Conservation (phyloP, 2,888 invertebrate species). For the Cenopis cana region DNA sequence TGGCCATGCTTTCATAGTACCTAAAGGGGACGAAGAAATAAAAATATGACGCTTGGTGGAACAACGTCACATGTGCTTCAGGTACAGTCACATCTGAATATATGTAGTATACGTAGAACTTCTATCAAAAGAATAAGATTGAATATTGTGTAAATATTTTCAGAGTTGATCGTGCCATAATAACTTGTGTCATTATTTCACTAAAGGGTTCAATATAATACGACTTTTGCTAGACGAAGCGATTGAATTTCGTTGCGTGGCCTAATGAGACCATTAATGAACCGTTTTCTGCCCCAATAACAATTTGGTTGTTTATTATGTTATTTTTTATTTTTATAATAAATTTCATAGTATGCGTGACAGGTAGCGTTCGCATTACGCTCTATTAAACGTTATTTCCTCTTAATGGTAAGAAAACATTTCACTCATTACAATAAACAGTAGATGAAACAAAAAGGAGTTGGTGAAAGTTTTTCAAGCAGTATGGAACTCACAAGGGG, state of each 20-base stretch:
- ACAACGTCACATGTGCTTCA: background rate
- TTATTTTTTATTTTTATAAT: conserved; percentile 17
- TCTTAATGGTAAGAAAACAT: background rate
- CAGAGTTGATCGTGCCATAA: too few relatives aligned
- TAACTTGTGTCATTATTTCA: conserved; percentile 13
- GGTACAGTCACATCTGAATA: background rate
- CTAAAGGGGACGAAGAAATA: conserved; percentile 4
- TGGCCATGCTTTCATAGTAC: conserved; percentile 23
- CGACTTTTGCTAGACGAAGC: conserved; percentile 9
- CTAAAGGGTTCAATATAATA: background rate
- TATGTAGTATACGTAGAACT: background rate
- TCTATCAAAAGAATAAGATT: background rate
- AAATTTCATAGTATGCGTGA: conserved; percentile 11
- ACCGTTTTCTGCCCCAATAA: conserved; percentile 17
- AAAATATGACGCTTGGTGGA: background rate
- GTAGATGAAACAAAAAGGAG: background rate
- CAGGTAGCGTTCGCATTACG: conserved; percentile 12
- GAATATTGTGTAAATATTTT: background rate
- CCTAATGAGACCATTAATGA: conserved; percentile 32
- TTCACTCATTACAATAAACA: background rate
- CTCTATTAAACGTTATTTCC: conserved; percentile 3
- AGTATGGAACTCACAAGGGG: background rate
- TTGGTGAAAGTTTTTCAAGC: background rate
- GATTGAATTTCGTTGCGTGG: conserved; percentile 33
- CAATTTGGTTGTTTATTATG: conserved; percentile 21